Evolutionary conservation across 2,888 invertebrate genomes (phyloP).

Genomic region (Pachliopta kotzebuea): DNA sequence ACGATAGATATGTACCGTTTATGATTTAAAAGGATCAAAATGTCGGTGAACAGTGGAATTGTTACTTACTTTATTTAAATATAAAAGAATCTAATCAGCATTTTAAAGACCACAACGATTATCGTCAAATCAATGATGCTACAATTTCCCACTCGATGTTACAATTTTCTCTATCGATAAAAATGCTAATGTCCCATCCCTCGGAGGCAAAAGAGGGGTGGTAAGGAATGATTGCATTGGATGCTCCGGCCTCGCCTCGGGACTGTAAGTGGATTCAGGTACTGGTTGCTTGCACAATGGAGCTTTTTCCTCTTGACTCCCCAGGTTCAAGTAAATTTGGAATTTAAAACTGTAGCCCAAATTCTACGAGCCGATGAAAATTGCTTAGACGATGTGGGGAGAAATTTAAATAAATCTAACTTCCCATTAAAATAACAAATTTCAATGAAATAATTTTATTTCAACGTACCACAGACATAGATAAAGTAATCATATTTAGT

Average conservation of each 20-base stretch:
- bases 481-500: too few species aligned
- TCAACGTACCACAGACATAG: too few species aligned
- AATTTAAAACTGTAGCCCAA: slow-evolving; percentile 32
- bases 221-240: slow-evolving; percentile 66
- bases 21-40: background rate
- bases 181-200: slow-evolving; percentile 70
- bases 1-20: background rate
- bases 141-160: slow-evolving; percentile 46
- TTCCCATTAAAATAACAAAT: background rate
- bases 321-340: slow-evolving; percentile 31
- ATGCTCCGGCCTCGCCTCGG: slow-evolving; percentile 48
- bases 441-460: too few species aligned
- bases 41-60: background rate
- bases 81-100: slow-evolving; percentile 2
- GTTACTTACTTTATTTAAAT: background rate
- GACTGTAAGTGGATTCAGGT: slow-evolving; percentile 42
- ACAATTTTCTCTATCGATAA: slow-evolving; percentile 67
- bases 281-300: slow-evolving; percentile 38
- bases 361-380: slow-evolving; percentile 17
- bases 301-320: slow-evolving; percentile 39
- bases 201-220: slow-evolving; percentile 39
- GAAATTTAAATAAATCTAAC: background rate
- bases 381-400: background rate
- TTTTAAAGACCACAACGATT: slow-evolving; percentile 10
- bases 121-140: slow-evolving; percentile 39